These are phyloP conservation scores for Pogona vitticeps DNA, from an alignment of 2,113 vertebrate species.

Conservation along the genomic window DNA sequence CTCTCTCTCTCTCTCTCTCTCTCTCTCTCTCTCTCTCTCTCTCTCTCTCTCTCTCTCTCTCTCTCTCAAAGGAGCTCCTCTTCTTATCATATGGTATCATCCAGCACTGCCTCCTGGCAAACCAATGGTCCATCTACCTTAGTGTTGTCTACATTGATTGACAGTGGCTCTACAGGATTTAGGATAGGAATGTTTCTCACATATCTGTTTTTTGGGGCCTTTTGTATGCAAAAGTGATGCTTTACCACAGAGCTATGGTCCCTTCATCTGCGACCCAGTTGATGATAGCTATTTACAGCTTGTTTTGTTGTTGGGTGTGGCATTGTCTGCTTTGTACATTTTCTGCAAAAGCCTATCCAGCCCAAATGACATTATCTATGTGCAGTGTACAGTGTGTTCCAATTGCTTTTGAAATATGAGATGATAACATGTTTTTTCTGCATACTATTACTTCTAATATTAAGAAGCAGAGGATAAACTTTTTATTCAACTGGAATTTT, in stretches of 20 bases:
- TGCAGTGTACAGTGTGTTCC: accelerated
- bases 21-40: too few species aligned
- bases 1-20: too few species aligned
- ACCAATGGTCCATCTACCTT: neutral
- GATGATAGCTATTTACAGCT: neutral
- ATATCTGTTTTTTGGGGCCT: neutral
- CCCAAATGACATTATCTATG: neutral
- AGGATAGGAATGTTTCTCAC: neutral
- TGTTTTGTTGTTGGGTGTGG: neutral
- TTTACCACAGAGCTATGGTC: neutral
- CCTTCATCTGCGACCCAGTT: too few species aligned
- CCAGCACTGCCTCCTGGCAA: too few species aligned
- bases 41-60: too few species aligned
- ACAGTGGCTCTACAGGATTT: neutral
- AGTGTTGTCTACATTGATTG: neutral
- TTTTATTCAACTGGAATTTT: neutral
- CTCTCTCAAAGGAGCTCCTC: too few species aligned
- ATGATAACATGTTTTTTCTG: neutral
- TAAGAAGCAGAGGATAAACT: neutral
- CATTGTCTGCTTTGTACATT: neutral
- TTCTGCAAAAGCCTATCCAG: neutral
- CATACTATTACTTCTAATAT: neutral
- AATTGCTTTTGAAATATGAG: neutral
- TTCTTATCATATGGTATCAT: too few species aligned
- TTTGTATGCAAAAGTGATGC: neutral